Conservation (phyloP, 2,113 vertebrate genomes). For the Sphyrna mokarran region DNA sequence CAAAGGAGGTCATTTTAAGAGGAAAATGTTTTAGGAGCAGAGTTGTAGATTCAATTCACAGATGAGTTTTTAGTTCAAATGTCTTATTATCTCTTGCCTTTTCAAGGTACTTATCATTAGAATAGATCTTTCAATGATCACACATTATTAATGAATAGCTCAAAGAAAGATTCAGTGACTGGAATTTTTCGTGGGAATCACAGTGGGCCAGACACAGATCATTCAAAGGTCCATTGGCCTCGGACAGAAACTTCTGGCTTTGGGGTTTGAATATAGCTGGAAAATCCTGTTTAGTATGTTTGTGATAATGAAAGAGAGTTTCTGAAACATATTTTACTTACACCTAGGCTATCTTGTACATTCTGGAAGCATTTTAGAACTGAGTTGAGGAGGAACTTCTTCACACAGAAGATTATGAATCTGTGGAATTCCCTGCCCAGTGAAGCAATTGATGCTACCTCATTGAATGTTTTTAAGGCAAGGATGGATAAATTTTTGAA, state of each 20-base stretch:
- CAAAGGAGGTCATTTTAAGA: not conserved
- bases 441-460: too few relatives aligned
- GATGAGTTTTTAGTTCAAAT: not conserved
- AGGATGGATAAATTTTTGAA: too few relatives aligned
- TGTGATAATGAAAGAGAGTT: not conserved
- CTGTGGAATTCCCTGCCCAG: too few relatives aligned
- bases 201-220: too few relatives aligned
- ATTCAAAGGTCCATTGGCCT: too few relatives aligned
- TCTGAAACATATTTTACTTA: not conserved
- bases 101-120: not conserved
- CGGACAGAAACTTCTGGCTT: too few relatives aligned
- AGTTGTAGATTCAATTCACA: not conserved
- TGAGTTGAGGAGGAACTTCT: too few relatives aligned
- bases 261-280: too few relatives aligned
- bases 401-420: too few relatives aligned
- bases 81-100: not conserved
- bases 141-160: not conserved
- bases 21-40: not conserved
- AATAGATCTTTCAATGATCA: not conserved
- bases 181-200: too few relatives aligned
- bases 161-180: not conserved
- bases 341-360: not conserved
- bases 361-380: not conserved
- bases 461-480: too few relatives aligned
- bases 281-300: not conserved